phyloP scores from a whole-genome alignment of 2,113 vertebrate species.

The Heteronetta atricapilla region DNA sequence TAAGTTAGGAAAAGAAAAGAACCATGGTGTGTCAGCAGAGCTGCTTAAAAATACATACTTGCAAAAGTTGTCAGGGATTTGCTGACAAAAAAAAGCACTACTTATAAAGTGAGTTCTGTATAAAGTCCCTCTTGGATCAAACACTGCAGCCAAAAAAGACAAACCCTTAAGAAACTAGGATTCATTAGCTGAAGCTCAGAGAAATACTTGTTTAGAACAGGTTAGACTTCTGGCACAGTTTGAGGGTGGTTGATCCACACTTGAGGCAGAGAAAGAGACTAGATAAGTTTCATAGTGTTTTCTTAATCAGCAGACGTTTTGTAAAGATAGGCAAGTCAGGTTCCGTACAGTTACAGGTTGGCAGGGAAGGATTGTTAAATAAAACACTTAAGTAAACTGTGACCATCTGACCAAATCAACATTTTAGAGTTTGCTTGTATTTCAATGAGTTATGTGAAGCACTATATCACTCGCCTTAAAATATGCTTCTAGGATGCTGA shows the following conservation, averaged over 20 bases:
- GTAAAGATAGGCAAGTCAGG: neutral
- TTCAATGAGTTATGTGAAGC: neutral
- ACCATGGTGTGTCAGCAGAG: neutral
- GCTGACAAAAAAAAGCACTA: neutral
- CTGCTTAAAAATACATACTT: neutral
- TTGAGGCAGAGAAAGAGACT: neutral
- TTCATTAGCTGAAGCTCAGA: neutral
- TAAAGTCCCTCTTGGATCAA: neutral
- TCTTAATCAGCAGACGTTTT: neutral
- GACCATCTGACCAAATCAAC: neutral
- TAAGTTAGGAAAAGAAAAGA: neutral
- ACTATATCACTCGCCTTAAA: rapidly evolving
- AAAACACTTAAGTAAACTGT: neutral
- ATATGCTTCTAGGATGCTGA: neutral
- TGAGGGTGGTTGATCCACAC: neutral
- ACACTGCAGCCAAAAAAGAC: neutral
- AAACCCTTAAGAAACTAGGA: neutral
- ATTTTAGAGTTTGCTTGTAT: neutral
- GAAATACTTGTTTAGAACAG: neutral
- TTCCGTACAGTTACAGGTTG: neutral
- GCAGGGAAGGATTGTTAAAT: neutral
- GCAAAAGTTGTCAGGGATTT: neutral
- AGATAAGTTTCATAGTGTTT: neutral
- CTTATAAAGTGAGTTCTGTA: neutral
- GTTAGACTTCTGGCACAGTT: neutral